Evolutionary conservation across 2,113 vertebrate genomes (phyloP), one percentile per base, ranked within the genome.

Genomic region (Noctilio leporinus): DNA sequence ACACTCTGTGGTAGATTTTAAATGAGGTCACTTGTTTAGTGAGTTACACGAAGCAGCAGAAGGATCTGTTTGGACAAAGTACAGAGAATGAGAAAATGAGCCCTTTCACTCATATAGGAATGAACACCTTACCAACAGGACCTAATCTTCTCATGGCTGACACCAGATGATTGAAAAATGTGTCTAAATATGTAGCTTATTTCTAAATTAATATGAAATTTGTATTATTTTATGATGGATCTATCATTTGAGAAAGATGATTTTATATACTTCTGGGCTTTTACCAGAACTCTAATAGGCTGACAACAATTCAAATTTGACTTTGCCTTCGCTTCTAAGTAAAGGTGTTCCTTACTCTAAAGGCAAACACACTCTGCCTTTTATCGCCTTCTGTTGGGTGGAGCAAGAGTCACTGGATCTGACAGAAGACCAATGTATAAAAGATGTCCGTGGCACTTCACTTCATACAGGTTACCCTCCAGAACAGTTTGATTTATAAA

Each of bases 201-300:
- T 94, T 96, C 76, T 75, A 83, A 93, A 78, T 87, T 94, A 94
- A 80, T 65, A 90, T 51, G 53, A 53, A 87, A 94, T 84, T 89
- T 78, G 19, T 82, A 83, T 84, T 70, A 67, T 49, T 93, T 93
- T 65, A 69, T 47, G 33, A 78, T 76, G 45, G 38, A 65, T 24
- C 22, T 64, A 16, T 92, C 67, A 89, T 82, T 65, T 69, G 33
- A 94, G 70, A 92, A 78, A 26, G 72, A 59, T 40, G 45, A 64
- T 86, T 93, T 77, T 80, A 65, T 75, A 77, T 3, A 65, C n/a
- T 91, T 85, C 72, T 65, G 38, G 73, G 65, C 78, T 87, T 88
- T 38, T 64, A 49, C 82, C 93, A 82, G 70, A n/a, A 91, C 33
- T 93, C 65, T 38, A 26, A n/a, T 88, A 92, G 78, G 47, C 69